Base-by-base conservation (phyloP, 2,888 invertebrate genomes). In the Ormyrus pomaceus region DNA sequence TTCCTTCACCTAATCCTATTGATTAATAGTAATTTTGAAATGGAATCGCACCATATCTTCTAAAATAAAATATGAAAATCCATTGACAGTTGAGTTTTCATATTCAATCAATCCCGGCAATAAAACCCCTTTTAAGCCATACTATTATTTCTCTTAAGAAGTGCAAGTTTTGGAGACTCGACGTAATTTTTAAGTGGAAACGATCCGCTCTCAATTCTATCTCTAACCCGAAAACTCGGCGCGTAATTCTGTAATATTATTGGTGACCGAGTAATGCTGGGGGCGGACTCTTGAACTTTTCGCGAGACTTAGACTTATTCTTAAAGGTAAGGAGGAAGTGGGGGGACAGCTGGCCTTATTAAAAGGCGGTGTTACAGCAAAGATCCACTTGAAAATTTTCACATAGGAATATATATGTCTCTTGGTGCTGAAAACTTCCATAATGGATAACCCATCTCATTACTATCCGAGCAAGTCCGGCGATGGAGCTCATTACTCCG, bases 391-490 rank as follows among this genome's bases (percentile, higher is more conserved):
- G 56, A 69, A 56, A 69, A 53, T 66, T 46, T 46, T 56, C 69
- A 46, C 69, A 7, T 8, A 2, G 10, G 1, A 53, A 68, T 34
- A 11, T 68, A 51, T 55, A 50, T 65, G 48, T n/a, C 51, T 8
- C 19, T 10, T 8, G 46, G 46, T 6, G 34, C 5, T 7, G 9
- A 62, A 72, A 72, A 61, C 45, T 72, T 72, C 13, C 53, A 72
- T 72, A 72, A 72, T 62, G 51, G 61, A 72, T 72, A 62, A 59
- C 34, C 34, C 58, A 61, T 59, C 59, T 71, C 71, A n/a, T 62
- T 62, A 19, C 6, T 34, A 34, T 34, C 34, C 34, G 34, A 34
- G 34, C 34, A 34, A 4, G 34, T 34, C 34, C 34, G 34, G 34
- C 61, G 50, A 71, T 61, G 19, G 10, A 45, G 71, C 61, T 72